A percentile compares a stretch with the other conserved stretches of the same genome.
These are phyloP conservation scores for Ceryle rudis DNA, from an alignment of 2,797 vertebrate species.

Conservation along the genomic window DNA sequence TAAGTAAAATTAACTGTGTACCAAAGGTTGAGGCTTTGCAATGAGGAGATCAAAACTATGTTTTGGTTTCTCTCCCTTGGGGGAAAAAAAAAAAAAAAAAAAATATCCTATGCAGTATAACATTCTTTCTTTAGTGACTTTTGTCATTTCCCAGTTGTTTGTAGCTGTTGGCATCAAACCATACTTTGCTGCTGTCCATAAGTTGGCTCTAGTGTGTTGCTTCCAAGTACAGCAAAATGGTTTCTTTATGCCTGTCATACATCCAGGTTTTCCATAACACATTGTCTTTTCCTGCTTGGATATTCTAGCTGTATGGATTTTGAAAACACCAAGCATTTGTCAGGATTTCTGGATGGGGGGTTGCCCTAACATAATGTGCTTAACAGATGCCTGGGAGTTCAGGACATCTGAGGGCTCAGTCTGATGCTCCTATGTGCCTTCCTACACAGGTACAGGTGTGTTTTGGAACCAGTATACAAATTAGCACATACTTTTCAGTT, in stretches of 20 bases:
- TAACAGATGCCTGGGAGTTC: background rate
- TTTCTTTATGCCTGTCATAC: background rate
- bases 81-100: background rate
- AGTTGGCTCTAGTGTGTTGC: background rate
- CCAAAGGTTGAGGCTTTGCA: background rate
- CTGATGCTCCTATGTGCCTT: background rate
- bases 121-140: background rate
- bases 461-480: background rate
- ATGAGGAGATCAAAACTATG: background rate
- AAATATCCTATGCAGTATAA: background rate
- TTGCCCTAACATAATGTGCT: background rate
- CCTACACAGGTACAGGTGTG: background rate
- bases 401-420: background rate
- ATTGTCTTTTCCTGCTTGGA: background rate
- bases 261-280: background rate
- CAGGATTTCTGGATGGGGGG: background rate
- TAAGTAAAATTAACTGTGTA: conserved; percentile 55
- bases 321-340: background rate
- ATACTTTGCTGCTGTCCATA: background rate
- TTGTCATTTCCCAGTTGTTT: background rate
- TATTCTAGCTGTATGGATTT: background rate
- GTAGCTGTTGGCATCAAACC: background rate
- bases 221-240: background rate
- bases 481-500: background rate
- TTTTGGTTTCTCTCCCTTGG: background rate